These are phyloP conservation scores for Sepioteuthis lessoniana DNA, from an alignment of 2,888 invertebrate genomes.

Conservation along the genomic window DNA sequence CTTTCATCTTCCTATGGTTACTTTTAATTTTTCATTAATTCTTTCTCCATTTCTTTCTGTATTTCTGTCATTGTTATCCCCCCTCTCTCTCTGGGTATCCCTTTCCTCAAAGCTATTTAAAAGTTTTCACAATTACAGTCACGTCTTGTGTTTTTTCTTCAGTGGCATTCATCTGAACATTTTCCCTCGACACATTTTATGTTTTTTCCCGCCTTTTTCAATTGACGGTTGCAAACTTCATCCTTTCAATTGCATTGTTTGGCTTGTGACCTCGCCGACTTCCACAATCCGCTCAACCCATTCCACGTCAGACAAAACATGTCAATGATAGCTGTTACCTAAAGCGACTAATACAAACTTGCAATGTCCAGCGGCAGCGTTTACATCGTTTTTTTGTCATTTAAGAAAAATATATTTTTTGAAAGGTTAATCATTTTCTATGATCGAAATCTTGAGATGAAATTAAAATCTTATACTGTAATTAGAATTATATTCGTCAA, in stretches of 20 bases:
- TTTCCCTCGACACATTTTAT: slow-evolving; percentile 16
- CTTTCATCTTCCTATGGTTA: background rate
- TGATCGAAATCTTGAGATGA: background rate
- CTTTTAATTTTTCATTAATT: background rate
- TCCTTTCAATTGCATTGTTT: slow-evolving; percentile 21
- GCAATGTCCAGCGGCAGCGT: background rate
- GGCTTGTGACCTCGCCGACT: background rate
- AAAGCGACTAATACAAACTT: background rate
- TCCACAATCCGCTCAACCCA: background rate
- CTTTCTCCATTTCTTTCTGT: background rate
- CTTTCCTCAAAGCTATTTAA: background rate
- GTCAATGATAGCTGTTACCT: slow-evolving; percentile 23
- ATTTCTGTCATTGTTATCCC: too few relatives aligned
- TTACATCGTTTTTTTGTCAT: background rate
- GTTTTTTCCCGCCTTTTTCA: slow-evolving; percentile 12
- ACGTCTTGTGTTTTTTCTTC: slow-evolving; percentile 33
- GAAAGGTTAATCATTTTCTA: slow-evolving; percentile 11
- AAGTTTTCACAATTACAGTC: slow-evolving; percentile 33
- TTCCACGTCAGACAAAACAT: slow-evolving; percentile 12
- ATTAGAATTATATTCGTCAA: background rate
- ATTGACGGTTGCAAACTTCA: slow-evolving; percentile 18
- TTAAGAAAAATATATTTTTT: background rate
- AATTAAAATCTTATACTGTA: background rate
- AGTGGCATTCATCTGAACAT: background rate
- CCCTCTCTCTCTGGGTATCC: background rate